phyloP scores from a whole-genome alignment of 2,797 vertebrate species.

The Heterohyrax brucei region DNA sequence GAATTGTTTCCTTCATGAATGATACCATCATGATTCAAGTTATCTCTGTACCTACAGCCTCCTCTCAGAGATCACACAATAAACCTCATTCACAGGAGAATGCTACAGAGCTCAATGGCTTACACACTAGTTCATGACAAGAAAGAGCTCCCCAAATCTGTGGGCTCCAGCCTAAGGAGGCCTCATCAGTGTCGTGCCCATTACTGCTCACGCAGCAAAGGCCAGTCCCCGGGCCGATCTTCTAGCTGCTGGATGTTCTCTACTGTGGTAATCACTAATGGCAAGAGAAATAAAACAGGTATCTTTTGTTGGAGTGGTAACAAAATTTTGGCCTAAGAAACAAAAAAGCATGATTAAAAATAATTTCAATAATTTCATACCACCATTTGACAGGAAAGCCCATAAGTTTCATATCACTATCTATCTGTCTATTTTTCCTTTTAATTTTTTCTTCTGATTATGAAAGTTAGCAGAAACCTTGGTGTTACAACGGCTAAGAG shows the following conservation, averaged over 20 bases:
- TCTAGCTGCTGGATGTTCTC: not conserved
- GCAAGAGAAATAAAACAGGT: rapidly evolving
- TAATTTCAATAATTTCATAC: not conserved
- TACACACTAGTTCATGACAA: not conserved
- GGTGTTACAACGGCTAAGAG: no score
- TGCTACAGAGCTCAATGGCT: not conserved
- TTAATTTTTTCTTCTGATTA: not conserved
- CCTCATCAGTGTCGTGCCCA: not conserved
- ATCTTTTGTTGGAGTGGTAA: not conserved
- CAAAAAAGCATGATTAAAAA: not conserved
- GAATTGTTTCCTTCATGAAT: not conserved
- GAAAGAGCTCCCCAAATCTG: not conserved
- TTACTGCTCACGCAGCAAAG: not conserved
- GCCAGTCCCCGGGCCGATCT: not conserved
- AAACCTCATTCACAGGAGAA: not conserved
- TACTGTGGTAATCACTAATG: not conserved
- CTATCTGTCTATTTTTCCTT: not conserved
- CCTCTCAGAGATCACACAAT: not conserved
- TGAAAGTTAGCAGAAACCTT: not conserved
- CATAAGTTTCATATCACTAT: not conserved
- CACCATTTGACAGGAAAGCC: not conserved
- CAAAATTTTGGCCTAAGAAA: not conserved
- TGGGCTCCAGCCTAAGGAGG: no score
- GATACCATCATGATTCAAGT: not conserved
- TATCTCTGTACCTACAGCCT: not conserved